Evolutionary conservation across 2,888 invertebrate genomes (phyloP).

Genomic region (Tetanocera ferruginea): DNA sequence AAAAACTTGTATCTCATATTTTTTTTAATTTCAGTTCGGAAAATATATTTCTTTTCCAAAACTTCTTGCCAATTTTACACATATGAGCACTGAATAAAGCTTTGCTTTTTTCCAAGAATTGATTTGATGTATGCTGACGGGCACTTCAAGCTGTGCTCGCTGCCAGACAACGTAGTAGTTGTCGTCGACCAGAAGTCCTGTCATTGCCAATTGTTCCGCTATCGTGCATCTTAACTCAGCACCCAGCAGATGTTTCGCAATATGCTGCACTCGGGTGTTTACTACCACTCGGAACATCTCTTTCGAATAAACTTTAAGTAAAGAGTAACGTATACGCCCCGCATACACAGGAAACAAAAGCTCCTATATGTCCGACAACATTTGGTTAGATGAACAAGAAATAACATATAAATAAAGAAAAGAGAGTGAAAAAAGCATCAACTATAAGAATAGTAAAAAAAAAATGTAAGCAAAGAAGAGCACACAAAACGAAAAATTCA

Average conservation of each 20-base stretch:
- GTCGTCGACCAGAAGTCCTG: neutral
- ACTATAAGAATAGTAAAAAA: neutral
- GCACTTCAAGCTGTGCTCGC: neutral
- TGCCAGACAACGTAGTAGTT: neutral
- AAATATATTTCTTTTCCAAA: too few species aligned
- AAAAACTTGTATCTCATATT: too few species aligned
- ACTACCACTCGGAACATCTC: neutral
- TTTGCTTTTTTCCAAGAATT: neutral
- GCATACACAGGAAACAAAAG: neutral
- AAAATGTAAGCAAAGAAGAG: neutral
- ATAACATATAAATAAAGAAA: neutral
- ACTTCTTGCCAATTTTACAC: too few species aligned
- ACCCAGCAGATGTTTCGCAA: conserved; percentile 3
- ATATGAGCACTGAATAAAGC: too few species aligned
- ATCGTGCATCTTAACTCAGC: neutral
- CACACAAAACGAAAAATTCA: too few species aligned
- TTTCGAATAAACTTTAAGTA: too few species aligned
- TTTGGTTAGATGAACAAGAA: neutral
- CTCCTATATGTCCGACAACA: neutral
- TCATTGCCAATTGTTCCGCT: neutral
- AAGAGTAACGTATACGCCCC: too few species aligned
- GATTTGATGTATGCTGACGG: neutral
- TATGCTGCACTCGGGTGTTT: conserved; percentile 4
- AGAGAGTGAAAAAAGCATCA: neutral
- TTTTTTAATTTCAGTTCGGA: too few species aligned